phyloP scores from a whole-genome alignment of 1,140 invertebrate species.

The Tetranychus cinnabarinus region DNA sequence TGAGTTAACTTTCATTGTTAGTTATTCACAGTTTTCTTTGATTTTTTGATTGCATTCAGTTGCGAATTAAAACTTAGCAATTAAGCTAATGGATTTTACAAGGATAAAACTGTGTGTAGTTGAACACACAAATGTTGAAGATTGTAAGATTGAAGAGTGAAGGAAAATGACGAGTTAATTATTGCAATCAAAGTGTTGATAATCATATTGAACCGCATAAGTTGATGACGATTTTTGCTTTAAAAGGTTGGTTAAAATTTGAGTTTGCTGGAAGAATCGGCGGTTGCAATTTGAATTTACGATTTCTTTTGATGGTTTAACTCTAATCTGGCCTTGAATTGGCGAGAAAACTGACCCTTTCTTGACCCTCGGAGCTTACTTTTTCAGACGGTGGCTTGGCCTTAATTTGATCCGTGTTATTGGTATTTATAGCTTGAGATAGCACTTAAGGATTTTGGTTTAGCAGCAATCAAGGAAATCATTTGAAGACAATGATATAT shows the following conservation, averaged over 20 bases:
- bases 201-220: background rate
- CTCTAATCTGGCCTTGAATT: background rate
- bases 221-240: background rate
- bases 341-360: background rate
- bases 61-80: too few species aligned
- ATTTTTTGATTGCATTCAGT: too few species aligned
- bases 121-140: too few species aligned
- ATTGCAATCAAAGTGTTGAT: background rate
- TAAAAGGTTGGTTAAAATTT: background rate
- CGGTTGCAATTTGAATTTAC: background rate
- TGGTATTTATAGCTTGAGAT: background rate
- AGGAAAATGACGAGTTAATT: background rate
- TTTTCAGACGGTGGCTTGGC: background rate
- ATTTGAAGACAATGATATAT: background rate
- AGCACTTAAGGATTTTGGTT: background rate
- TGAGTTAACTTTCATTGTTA: too few species aligned
- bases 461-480: background rate
- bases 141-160: background rate
- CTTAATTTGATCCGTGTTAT: background rate
- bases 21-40: too few species aligned
- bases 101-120: too few species aligned
- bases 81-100: too few species aligned
- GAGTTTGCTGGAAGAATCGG: background rate
- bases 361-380: background rate
- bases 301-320: background rate